Evolutionary conservation across 2,797 vertebrate genomes (phyloP).

Genomic region (Urophycis tenuis): DNA sequence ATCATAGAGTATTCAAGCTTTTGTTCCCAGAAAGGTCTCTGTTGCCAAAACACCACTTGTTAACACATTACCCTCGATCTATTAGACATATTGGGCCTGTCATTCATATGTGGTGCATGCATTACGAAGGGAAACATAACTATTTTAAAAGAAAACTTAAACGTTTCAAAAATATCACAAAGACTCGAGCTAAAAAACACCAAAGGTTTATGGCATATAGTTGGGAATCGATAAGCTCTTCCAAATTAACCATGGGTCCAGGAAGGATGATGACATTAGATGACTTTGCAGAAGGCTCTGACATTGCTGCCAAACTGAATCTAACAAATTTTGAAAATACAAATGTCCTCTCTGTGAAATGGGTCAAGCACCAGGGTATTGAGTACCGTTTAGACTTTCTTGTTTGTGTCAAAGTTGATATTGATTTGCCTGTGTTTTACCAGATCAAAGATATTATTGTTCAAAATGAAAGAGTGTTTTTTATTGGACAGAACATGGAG

Average conservation of each 20-base stretch:
- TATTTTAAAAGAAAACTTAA: not conserved
- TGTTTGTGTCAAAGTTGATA: conserved; percentile 4
- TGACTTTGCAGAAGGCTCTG: not conserved
- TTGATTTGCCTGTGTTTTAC: not conserved
- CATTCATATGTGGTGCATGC: not conserved
- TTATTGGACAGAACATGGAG: not conserved
- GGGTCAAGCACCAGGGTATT: not conserved
- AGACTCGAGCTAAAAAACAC: not conserved
- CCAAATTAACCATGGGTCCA: not conserved
- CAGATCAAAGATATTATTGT: not conserved
- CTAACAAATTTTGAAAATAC: not conserved
- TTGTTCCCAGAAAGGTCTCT: not conserved
- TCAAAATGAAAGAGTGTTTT: not conserved
- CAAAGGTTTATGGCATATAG: not conserved
- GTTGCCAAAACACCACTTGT: not conserved
- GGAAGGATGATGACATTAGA: not conserved
- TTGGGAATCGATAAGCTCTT: not conserved
- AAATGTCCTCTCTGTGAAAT: not conserved
- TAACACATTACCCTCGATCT: not conserved
- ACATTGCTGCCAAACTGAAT: not conserved
- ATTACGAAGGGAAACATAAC: not conserved
- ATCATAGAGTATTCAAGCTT: not conserved
- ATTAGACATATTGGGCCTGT: not conserved
- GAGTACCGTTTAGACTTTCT: not conserved
- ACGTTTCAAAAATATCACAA: not conserved